Percentiles rank a stretch among this genome's conserved stretches.
Conservation (phyloP, 2,888 invertebrate species). For the Pharmacophagus antenor region DNA sequence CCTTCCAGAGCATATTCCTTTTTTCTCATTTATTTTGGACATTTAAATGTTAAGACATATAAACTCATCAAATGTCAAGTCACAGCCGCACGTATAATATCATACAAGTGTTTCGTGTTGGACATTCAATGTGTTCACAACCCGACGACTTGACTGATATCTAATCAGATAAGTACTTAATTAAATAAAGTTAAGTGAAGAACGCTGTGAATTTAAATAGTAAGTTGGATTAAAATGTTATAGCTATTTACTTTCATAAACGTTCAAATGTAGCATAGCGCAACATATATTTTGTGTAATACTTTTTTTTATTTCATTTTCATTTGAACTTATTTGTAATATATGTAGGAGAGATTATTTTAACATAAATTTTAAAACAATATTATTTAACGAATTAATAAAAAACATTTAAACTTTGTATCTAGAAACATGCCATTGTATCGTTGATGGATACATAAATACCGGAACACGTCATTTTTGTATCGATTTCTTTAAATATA, state of each 20-base stretch:
- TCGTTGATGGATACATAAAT: too few relatives aligned
- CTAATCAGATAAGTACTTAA: conserved; percentile 24
- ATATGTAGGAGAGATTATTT: too few relatives aligned
- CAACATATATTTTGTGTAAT: background rate
- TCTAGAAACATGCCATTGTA: too few relatives aligned
- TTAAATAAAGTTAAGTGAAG: background rate
- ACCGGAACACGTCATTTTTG: too few relatives aligned
- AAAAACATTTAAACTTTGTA: too few relatives aligned
- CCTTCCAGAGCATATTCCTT: too few relatives aligned
- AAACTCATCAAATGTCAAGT: background rate
- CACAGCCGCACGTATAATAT: background rate
- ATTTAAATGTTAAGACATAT: too few relatives aligned
- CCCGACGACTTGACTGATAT: conserved; percentile 13
- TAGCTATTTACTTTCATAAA: background rate
- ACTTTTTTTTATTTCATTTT: background rate
- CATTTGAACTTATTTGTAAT: background rate
- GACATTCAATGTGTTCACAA: conserved; percentile 11
- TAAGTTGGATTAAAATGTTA: background rate
- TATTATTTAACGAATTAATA: too few relatives aligned
- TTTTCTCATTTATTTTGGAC: too few relatives aligned
- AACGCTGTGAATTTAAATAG: background rate
- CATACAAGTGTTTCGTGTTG: background rate
- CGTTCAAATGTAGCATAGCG: background rate
- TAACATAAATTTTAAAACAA: too few relatives aligned
- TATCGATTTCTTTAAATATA: too few relatives aligned